Evolutionary conservation across 2,888 invertebrate species (phyloP).

Genomic region (Branchipolynoe longqiensis): DNA sequence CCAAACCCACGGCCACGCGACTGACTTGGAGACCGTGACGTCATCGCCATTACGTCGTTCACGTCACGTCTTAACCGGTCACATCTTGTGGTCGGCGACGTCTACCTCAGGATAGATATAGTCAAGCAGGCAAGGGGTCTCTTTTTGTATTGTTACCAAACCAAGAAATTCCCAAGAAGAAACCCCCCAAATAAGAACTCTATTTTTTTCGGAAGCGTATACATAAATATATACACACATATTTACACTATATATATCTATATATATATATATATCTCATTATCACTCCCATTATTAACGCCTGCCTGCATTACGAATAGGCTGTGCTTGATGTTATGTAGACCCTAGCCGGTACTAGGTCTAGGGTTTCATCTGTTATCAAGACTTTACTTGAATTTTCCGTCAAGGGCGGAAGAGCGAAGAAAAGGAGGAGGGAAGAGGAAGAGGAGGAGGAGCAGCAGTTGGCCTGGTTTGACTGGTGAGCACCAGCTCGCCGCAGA

Average conservation of each 20-base stretch:
- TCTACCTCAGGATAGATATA: constrained; percentile 45
- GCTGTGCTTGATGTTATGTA: constrained; percentile 31
- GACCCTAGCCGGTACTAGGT: constrained; percentile 47
- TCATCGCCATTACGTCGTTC: neutral
- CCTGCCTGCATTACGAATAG: constrained; percentile 24
- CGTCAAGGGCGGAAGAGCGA: too few species aligned
- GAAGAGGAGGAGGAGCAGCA: too few species aligned
- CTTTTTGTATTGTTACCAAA: constrained; percentile 15
- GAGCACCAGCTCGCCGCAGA: too few species aligned
- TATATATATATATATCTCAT: neutral
- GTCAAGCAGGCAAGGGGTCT: constrained; percentile 1
- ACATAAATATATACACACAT: constrained; percentile 23
- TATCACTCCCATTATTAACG: constrained; percentile 16
- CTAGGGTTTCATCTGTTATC: constrained; percentile 29
- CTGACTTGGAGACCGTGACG: neutral
- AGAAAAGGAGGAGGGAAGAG: constrained; percentile 11
- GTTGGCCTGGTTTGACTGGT: too few species aligned
- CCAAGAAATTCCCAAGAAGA: constrained; percentile 15
- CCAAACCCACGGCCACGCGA: too few species aligned
- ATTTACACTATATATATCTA: constrained; percentile 12
- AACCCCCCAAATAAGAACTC: too few species aligned
- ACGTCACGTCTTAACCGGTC: too few species aligned
- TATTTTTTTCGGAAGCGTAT: constrained; percentile 28
- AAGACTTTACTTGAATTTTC: constrained; percentile 40
- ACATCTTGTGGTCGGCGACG: constrained; percentile 11